Conservation (phyloP, 2,113 vertebrate genomes). For the Hydrochoerus hydrochaeris region DNA sequence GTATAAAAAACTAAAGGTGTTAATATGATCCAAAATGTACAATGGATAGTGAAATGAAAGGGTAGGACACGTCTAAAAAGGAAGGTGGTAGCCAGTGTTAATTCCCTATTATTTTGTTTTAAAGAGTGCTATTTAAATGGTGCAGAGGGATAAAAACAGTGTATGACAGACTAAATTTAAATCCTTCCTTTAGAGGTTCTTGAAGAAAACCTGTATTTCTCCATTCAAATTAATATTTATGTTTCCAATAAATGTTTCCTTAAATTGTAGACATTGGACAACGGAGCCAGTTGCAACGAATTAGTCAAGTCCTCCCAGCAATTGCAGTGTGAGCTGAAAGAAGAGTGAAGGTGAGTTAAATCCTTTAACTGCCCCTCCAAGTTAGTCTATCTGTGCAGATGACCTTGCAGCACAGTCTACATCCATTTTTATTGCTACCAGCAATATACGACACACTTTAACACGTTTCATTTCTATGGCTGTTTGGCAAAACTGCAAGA, state of each 20-base stretch:
- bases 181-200: neutral
- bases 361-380: neutral
- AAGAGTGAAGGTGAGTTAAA: neutral
- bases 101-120: no score
- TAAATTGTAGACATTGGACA: conserved; percentile 19
- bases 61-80: no score
- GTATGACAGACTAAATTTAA: neutral
- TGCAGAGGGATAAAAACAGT: neutral
- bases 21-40: no score
- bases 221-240: conserved; percentile 6
- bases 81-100: no score
- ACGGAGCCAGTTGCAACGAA: neutral
- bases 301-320: neutral
- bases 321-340: neutral
- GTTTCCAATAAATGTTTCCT: conserved; percentile 29
- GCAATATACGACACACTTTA: conserved; percentile 13
- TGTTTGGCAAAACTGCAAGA: conserved; percentile 36
- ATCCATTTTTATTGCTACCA: conserved; percentile 3
- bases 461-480: neutral
- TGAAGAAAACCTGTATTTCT: conserved; percentile 1
- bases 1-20: no score
- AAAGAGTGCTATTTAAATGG: neutral
- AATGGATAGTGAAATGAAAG: no score
- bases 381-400: neutral
- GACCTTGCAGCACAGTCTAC: neutral